Base-by-base conservation (phyloP, 2,113 vertebrate species). In the Brevimyrus niger region DNA sequence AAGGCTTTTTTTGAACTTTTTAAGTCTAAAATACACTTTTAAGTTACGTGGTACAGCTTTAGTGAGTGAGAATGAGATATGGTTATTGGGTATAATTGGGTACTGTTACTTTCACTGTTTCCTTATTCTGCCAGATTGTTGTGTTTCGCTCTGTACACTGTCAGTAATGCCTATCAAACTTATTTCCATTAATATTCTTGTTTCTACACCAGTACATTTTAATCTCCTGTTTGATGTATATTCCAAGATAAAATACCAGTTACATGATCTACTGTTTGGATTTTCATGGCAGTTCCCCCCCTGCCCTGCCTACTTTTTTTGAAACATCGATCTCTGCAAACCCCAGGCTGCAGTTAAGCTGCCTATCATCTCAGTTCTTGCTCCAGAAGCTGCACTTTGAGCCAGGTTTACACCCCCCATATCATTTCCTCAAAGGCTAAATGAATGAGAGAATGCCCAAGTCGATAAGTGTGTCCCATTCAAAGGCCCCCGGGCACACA, bases 391-490 rank as follows among this genome's bases (percentile, higher is more conserved):
- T 76, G 31, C 69, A 76, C 11, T 38, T 17, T 76, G 69, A 38
- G 69, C 69, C 31, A 17, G 31, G 69, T 76, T 76, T 38, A 38
- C 65, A 15, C n/a, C 13, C 31, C 69, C 35, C 73, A 19, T 42
- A 42, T 80, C 17, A 19, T 38, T 38, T 38, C 35, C 38, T 6
- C 61, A 69, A 80, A 80, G 31, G 11, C 73, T 80, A 19, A 42
- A 80, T 80, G 38, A 80, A 42, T 80, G 13, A 42, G 73, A 5
- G 27, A 69, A 69, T 69, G 61, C 61, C 61, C 61, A 69, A 94
- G 94, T 93, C 92, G 92, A 88, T 89, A 23, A 42, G 13, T 89
- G 90, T 92, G 91, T 47, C 35, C 82, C 19, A 2, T 47, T 47
- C 35, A 23, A n/a, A 8, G 82, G 15, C 38, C 42, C 82, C 21